Percentiles rank a stretch among this genome's conserved stretches.
Evolutionary conservation across 2,888 invertebrate species (phyloP).

Genomic region (Tachystola acroxantha): DNA sequence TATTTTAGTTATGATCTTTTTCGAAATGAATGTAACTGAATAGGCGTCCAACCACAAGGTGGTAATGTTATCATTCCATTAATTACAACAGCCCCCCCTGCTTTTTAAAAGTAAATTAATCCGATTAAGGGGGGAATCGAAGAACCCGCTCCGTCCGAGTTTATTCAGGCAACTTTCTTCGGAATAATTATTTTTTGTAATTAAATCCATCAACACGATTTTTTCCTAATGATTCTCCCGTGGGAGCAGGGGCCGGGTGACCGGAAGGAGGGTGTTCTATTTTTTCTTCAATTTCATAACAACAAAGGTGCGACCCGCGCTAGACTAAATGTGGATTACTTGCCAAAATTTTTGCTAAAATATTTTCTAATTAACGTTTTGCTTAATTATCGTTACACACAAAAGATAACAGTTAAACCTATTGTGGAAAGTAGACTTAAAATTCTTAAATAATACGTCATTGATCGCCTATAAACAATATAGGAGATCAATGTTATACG

Average conservation of each 20-base stretch:
- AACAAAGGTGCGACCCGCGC: constrained; percentile 24
- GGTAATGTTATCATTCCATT: constrained; percentile 77
- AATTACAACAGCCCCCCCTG: constrained; percentile 74
- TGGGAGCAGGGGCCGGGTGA: constrained; percentile 41
- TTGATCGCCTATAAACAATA: no score
- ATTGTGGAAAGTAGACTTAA: no score
- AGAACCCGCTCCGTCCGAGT: constrained; percentile 75
- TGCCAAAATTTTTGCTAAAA: no score
- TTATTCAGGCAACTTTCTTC: constrained; percentile 76
- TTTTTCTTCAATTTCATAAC: constrained; percentile 46
- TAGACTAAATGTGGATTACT: constrained; percentile 26
- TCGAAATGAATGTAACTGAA: no score
- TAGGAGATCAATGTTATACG: no score
- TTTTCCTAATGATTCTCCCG: constrained; percentile 77
- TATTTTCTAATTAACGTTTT: no score
- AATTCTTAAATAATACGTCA: no score
- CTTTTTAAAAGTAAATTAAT: constrained; percentile 78
- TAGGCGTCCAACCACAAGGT: constrained; percentile 67
- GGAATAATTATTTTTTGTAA: constrained; percentile 78
- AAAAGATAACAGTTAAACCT: no score
- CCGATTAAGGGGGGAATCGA: constrained; percentile 76
- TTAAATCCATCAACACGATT: constrained; percentile 79
- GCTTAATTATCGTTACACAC: no score
- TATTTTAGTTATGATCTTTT: no score
- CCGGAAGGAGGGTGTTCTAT: constrained; percentile 39